Conservation (phyloP, 2,797 vertebrate species). For the Sparus aurata region DNA sequence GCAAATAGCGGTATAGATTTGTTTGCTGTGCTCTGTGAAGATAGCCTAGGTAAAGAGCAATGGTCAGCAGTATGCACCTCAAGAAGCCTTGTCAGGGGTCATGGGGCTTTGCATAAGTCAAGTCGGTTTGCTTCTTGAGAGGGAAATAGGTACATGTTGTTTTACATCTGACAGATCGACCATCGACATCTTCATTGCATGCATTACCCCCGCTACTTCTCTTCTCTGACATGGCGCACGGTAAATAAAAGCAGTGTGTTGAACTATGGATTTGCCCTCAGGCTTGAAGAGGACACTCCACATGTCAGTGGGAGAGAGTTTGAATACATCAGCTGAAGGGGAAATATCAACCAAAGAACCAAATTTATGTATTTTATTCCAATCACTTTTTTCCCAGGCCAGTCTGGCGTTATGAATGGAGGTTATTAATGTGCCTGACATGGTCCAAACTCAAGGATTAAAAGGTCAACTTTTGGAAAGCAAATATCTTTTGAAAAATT, state of each 20-base stretch:
- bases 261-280: constrained; percentile 62
- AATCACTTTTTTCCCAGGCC: constrained; percentile 15
- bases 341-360: constrained; percentile 13
- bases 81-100: constrained; percentile 64
- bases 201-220: constrained; percentile 30
- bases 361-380: not conserved
- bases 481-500: not conserved
- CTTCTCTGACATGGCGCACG: constrained; percentile 15
- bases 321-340: constrained; percentile 20
- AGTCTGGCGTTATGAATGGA: not conserved
- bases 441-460: not conserved
- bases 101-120: constrained; percentile 73
- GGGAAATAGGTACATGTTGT: constrained; percentile 52
- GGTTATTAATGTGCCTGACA: not conserved
- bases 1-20: constrained; percentile 75
- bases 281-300: constrained; percentile 17
- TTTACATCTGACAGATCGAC: constrained; percentile 62
- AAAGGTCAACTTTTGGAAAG: not conserved
- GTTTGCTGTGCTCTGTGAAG: constrained; percentile 65
- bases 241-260: constrained; percentile 53
- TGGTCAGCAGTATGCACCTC: constrained; percentile 66
- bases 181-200: constrained; percentile 50
- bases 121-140: constrained; percentile 48
- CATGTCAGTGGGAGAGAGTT: constrained; percentile 21
- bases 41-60: constrained; percentile 48